Percentiles rank a stretch among this genome's conserved stretches.
Conservation (phyloP, 2,113 vertebrate species). For the Lepisosteus osseus region DNA sequence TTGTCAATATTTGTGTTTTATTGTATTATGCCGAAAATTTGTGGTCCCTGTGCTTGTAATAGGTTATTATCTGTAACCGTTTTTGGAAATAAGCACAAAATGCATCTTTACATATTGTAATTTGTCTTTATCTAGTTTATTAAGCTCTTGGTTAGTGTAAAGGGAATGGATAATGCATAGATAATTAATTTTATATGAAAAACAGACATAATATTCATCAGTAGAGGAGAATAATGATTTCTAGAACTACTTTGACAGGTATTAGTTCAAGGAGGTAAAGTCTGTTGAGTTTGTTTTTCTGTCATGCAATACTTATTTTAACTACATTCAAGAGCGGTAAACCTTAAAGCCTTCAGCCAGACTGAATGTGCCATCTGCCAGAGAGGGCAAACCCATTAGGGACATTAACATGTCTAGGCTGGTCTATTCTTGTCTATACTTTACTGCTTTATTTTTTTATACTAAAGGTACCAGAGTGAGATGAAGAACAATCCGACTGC, state of each 20-base stretch:
- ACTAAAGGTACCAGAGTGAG: constrained; percentile 82
- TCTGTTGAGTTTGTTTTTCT: constrained; percentile 40
- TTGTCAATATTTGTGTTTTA: neutral
- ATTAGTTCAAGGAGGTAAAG: constrained; percentile 44
- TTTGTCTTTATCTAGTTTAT: constrained; percentile 59
- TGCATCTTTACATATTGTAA: constrained; percentile 61
- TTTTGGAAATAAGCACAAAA: constrained; percentile 26
- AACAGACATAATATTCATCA: constrained; percentile 44
- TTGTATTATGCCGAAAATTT: constrained; percentile 26
- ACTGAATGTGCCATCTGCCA: constrained; percentile 63
- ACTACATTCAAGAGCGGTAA: constrained; percentile 62
- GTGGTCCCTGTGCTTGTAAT: constrained; percentile 46
- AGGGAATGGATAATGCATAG: constrained; percentile 54
- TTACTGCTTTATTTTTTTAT: constrained; percentile 47
- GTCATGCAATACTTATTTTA: constrained; percentile 58
- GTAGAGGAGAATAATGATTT: constrained; percentile 51
- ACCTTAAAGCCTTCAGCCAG: constrained; percentile 54
- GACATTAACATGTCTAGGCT: constrained; percentile 70
- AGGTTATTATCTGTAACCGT: constrained; percentile 54
- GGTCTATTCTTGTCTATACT: constrained; percentile 61
- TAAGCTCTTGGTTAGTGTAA: constrained; percentile 57
- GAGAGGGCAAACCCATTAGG: constrained; percentile 61
- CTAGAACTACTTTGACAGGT: constrained; percentile 43
- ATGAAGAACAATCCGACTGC: constrained; percentile 74
- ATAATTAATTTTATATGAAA: constrained; percentile 58